Conservation (phyloP, 2,888 invertebrate genomes). For the Anarsia innoxiella region DNA sequence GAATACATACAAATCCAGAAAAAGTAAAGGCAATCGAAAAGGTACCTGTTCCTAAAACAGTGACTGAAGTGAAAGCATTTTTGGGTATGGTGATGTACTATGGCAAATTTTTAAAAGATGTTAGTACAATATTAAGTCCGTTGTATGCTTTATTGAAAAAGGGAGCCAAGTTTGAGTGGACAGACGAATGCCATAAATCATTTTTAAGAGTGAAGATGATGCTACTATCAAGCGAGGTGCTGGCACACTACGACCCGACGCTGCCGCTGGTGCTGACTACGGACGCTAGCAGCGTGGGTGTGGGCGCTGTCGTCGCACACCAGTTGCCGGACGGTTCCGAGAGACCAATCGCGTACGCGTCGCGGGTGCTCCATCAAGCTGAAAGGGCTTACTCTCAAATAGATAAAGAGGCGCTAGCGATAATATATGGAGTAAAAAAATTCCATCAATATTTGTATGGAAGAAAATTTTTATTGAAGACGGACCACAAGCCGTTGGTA, state of each 20-base stretch:
- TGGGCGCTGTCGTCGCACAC: background rate
- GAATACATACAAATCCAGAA: background rate
- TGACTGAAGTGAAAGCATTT: background rate
- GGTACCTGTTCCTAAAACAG: background rate
- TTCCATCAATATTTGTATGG: constrained; percentile 1
- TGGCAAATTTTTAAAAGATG: background rate
- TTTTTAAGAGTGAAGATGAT: no score
- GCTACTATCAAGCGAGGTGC: no score
- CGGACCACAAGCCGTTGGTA: constrained; percentile 9
- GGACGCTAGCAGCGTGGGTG: no score
- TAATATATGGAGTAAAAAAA: background rate
- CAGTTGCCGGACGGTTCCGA: background rate
- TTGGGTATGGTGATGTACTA: background rate
- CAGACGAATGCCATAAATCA: no score
- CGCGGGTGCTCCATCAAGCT: background rate
- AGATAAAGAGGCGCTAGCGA: background rate
- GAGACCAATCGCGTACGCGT: constrained; percentile 1
- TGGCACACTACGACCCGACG: no score
- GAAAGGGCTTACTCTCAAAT: background rate
- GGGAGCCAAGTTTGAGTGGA: background rate
- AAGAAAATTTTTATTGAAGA: background rate
- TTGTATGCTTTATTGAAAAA: constrained; percentile 1
- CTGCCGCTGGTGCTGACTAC: no score
- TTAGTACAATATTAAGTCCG: background rate
- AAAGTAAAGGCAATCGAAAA: background rate